phyloP scores from a whole-genome alignment of 2,888 invertebrate species.

The Drosophila borealis region DNA sequence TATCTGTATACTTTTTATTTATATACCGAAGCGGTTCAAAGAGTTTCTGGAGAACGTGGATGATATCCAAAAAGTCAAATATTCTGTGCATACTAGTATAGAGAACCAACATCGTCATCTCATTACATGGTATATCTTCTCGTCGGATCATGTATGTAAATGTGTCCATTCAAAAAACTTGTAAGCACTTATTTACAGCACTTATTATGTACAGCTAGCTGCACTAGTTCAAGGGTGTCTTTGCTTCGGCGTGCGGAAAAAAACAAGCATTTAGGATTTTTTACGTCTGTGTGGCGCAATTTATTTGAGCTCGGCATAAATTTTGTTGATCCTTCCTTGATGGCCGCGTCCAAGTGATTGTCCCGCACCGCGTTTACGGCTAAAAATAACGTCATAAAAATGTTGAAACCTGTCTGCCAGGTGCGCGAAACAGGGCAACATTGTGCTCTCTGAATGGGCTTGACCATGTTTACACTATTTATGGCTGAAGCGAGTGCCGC shows the following conservation, averaged over 20 bases:
- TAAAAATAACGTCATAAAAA: constrained; percentile 48
- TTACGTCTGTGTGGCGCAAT: constrained; percentile 34
- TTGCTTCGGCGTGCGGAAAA: not conserved
- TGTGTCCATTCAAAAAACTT: no score
- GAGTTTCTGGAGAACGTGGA: no score
- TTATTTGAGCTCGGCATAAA: constrained; percentile 62
- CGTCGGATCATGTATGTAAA: no score
- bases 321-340: constrained; percentile 63
- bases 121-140: no score
- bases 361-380: constrained; percentile 20
- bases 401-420: constrained; percentile 50
- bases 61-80: no score
- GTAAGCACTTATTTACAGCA: no score
- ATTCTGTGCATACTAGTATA: no score
- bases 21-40: no score
- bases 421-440: constrained; percentile 34
- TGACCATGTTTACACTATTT: constrained; percentile 63
- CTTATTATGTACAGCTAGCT: no score
- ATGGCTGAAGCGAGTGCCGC: constrained; percentile 15
- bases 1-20: no score
- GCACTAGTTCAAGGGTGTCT: constrained; percentile 6
- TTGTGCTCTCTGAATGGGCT: constrained; percentile 51
- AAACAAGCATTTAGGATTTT: constrained; percentile 3
- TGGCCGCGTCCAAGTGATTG: constrained; percentile 42
- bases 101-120: no score